These are phyloP conservation scores for Hyperoplus immaculatus DNA, from an alignment of 2,797 vertebrate species.

Conservation along the genomic window DNA sequence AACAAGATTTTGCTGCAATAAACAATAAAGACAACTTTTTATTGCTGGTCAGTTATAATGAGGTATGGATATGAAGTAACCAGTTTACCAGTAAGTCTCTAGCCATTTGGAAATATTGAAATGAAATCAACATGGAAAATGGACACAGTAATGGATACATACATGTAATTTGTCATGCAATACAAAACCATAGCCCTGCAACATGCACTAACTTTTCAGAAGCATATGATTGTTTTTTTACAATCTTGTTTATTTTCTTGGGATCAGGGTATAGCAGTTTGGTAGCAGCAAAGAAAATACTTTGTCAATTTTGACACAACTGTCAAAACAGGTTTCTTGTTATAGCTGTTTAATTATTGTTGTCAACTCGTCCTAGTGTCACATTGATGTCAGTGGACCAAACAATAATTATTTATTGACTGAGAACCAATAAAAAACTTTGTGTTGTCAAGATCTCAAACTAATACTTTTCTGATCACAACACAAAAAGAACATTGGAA, in stretches of 20 bases:
- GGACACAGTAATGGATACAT: neutral
- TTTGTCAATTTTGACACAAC: neutral
- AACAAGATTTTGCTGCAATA: conserved; percentile 89
- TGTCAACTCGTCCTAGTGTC: neutral
- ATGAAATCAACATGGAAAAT: neutral
- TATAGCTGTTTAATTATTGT: neutral
- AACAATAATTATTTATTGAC: neutral
- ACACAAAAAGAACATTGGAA: neutral
- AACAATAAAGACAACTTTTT: conserved; percentile 16
- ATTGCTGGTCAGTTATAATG: neutral
- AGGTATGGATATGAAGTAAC: neutral
- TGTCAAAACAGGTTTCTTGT: neutral
- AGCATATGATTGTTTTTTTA: neutral
- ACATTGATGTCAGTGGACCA: neutral
- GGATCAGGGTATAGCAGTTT: neutral
- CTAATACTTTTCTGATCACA: neutral
- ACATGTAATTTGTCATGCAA: neutral
- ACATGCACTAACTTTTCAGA: neutral
- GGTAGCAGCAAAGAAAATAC: neutral
- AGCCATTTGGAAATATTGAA: neutral
- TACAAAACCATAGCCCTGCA: neutral
- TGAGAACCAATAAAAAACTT: neutral
- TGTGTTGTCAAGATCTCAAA: neutral
- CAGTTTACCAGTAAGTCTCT: neutral
- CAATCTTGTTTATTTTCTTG: neutral